Conservation (phyloP, 2,113 vertebrate genomes). For the Cryptomyrus ogoouensis region DNA sequence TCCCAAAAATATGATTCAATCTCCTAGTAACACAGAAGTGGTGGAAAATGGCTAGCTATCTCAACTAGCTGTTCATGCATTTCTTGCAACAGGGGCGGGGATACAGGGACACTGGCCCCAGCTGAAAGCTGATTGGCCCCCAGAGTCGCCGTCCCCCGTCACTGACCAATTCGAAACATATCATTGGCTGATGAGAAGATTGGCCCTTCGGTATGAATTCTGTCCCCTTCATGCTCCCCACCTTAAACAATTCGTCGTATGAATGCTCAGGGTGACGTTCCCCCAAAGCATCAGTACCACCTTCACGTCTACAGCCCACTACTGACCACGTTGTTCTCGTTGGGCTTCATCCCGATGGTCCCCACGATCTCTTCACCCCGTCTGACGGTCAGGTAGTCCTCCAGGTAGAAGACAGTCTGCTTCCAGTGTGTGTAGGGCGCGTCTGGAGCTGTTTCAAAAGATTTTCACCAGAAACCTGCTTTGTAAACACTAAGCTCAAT, state of each 20-base stretch:
- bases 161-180: background rate
- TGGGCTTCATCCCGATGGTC: constrained; percentile 86
- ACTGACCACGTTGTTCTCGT: constrained; percentile 92
- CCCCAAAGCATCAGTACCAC: background rate
- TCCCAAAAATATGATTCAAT: background rate
- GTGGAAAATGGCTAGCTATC: background rate
- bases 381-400: constrained; percentile 91
- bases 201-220: background rate
- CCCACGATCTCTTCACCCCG: constrained; percentile 92
- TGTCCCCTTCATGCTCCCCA: background rate
- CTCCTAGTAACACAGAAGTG: background rate
- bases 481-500: background rate
- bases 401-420: constrained; percentile 95
- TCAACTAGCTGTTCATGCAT: background rate
- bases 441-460: constrained; percentile 72
- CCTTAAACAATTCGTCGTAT: background rate
- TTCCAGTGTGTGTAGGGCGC: constrained; percentile 96
- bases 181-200: background rate
- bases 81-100: background rate
- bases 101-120: background rate
- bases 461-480: background rate
- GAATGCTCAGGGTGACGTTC: background rate
- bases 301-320: background rate
- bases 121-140: background rate
- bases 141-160: background rate